Percentiles rank a stretch among this genome's conserved stretches.
phyloP scores from a whole-genome alignment of 2,113 vertebrate genomes.

The Terrapene triunguis region DNA sequence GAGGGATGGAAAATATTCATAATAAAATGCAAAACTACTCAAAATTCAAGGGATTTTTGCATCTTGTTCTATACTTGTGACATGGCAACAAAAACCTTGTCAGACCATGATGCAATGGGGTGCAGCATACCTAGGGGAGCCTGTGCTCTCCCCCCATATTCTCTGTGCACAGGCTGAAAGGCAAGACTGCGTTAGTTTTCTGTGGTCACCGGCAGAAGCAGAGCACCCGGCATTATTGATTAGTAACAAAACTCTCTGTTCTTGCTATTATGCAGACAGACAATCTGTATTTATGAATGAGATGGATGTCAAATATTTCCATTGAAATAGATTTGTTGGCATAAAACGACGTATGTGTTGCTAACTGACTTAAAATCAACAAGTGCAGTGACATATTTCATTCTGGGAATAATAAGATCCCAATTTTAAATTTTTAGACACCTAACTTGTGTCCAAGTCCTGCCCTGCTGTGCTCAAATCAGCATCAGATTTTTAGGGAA shows the following conservation, averaged over 20 bases:
- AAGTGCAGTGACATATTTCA: not conserved
- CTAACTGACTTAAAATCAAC: not conserved
- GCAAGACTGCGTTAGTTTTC: not conserved
- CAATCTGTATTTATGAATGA: not conserved
- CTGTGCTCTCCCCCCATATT: not conserved
- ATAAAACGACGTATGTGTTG: not conserved
- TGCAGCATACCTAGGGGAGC: not conserved
- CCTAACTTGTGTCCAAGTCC: not conserved
- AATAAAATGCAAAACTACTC: not conserved
- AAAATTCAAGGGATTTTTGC: not conserved
- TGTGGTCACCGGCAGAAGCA: not conserved
- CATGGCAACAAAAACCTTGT: not conserved
- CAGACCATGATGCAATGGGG: not conserved
- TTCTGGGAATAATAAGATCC: not conserved
- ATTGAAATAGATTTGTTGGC: not conserved
- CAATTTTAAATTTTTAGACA: not conserved
- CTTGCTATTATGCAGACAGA: rapidly evolving
- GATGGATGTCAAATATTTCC: not conserved
- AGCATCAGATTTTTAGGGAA: not conserved
- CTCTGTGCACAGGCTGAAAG: not conserved
- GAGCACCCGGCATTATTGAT: not conserved
- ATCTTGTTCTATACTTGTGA: not conserved
- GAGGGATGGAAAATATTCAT: not conserved
- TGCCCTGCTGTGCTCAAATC: not conserved
- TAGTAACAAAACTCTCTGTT: not conserved